Evolutionary conservation across 2,113 vertebrate genomes (phyloP).

Genomic region (Anhinga anhinga): DNA sequence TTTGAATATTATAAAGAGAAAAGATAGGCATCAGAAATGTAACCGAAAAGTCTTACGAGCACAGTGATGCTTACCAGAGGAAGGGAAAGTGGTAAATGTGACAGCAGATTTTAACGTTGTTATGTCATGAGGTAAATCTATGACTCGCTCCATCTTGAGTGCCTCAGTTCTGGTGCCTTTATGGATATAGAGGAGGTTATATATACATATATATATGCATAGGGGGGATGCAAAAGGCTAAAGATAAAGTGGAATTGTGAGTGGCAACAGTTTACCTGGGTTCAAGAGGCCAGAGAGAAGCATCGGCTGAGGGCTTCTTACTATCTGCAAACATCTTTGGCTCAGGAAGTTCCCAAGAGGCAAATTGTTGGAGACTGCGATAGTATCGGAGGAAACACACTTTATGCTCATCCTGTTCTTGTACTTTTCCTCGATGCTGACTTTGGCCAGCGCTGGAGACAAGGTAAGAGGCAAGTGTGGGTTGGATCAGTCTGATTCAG

Average conservation of each 20-base stretch:
- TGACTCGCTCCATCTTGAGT: not conserved
- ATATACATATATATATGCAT: no score
- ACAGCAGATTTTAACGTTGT: not conserved
- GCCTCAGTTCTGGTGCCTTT: not conserved
- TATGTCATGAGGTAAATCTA: not conserved
- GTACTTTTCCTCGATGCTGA: not conserved
- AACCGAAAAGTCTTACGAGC: not conserved
- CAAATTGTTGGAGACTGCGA: not conserved
- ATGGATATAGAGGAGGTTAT: not conserved
- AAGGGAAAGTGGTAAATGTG: not conserved
- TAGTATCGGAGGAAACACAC: not conserved
- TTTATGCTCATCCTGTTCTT: not conserved
- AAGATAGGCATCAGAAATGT: not conserved
- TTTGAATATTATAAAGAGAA: not conserved
- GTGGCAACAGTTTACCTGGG: not conserved
- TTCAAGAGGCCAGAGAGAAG: not conserved
- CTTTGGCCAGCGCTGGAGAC: not conserved
- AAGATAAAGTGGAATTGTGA: not conserved
- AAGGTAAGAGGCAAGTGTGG: not conserved
- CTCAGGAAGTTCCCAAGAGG: not conserved
- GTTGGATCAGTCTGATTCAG: not conserved
- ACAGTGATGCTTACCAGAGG: not conserved
- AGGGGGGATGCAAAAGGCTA: not conserved
- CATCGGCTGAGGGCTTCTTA: not conserved
- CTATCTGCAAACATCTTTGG: not conserved